Conservation (phyloP, 2,888 invertebrate species). For the Hemaris fuciformis region DNA sequence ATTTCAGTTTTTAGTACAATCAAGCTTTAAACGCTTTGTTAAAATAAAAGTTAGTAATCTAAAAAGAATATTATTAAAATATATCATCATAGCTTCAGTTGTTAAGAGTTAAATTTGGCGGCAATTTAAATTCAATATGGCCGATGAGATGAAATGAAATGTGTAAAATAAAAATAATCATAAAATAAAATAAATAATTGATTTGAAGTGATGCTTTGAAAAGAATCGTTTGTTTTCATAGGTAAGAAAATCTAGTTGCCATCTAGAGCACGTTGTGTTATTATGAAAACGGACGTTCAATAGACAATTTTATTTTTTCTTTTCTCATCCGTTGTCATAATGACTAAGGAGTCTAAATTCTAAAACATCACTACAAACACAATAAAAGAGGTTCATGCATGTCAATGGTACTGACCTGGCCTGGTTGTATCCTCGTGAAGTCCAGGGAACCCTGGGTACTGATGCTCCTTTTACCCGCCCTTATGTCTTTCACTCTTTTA, state of each 20-base stretch:
- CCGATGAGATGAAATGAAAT: slow-evolving; percentile 43
- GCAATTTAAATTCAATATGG: slow-evolving; percentile 37
- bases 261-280: slow-evolving; percentile 43
- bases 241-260: slow-evolving; percentile 44
- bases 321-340: slow-evolving; percentile 48
- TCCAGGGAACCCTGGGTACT: slow-evolving; percentile 75
- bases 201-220: slow-evolving; percentile 70
- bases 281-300: slow-evolving; percentile 48
- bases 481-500: slow-evolving; percentile 96
- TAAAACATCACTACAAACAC: slow-evolving; percentile 75
- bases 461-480: slow-evolving; percentile 89
- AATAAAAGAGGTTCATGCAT: slow-evolving; percentile 16
- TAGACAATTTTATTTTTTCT: slow-evolving; percentile 11
- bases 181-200: slow-evolving; percentile 36
- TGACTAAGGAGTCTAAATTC: slow-evolving; percentile 54
- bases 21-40: slow-evolving; percentile 50
- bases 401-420: slow-evolving; percentile 68
- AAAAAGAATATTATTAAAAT: slow-evolving; percentile 29
- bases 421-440: slow-evolving; percentile 70
- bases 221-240: slow-evolving; percentile 38
- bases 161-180: slow-evolving; percentile 36
- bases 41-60: slow-evolving; percentile 59
- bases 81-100: background rate
- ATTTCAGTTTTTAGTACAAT: slow-evolving; percentile 19
- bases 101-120: slow-evolving; percentile 27